A percentile compares a stretch with the other conserved stretches of the same genome.
Evolutionary conservation across 2,797 vertebrate species (phyloP).

Genomic region (Pseudocheirus occidentalis): DNA sequence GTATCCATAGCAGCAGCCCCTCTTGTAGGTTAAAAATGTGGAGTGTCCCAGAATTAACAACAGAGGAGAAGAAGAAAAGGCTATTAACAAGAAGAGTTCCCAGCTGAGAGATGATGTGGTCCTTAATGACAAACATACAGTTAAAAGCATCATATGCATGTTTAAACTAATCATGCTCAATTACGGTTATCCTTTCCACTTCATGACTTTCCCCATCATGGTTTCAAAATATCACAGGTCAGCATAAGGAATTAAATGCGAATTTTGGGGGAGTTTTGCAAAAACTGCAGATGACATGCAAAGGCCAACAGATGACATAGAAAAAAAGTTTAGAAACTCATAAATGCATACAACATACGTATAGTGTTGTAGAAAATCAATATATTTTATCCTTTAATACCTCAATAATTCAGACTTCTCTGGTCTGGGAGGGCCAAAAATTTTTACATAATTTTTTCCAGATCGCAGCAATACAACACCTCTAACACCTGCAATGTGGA

Average conservation of each 20-base stretch:
- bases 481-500: not conserved
- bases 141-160: not conserved
- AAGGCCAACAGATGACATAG: not conserved
- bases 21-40: not conserved
- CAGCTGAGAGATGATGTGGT: not conserved
- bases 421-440: not conserved
- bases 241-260: not conserved
- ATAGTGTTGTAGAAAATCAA: not conserved
- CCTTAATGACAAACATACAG: not conserved
- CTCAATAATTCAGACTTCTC: not conserved
- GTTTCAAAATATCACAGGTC: not conserved
- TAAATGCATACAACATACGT: not conserved
- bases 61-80: not conserved
- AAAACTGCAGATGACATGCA: not conserved
- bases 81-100: not conserved
- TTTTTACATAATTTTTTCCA: not conserved
- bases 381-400: not conserved
- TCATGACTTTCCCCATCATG: not conserved
- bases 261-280: not conserved
- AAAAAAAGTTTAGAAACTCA: not conserved
- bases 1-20: too few species aligned
- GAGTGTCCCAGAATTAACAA: not conserved
- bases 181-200: not conserved
- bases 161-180: not conserved
- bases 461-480: not conserved